These are phyloP conservation scores for Troides oblongomaculatus DNA, from an alignment of 2,888 invertebrate genomes.

Conservation along the genomic window DNA sequence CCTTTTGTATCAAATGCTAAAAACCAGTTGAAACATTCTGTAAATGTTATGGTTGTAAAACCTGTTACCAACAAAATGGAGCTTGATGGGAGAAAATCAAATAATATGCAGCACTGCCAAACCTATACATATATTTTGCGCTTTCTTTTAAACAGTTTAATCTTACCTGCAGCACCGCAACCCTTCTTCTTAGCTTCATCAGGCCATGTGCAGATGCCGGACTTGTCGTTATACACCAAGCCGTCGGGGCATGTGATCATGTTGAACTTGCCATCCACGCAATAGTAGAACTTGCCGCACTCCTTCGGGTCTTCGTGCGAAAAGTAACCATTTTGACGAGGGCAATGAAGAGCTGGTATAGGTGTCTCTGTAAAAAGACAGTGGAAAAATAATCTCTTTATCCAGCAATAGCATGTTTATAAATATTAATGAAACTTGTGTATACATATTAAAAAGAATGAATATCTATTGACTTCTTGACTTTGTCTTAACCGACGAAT, in stretches of 20 bases:
- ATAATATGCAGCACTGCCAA: no score
- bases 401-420: no score
- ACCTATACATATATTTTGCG: no score
- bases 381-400: neutral
- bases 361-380: constrained; percentile 6
- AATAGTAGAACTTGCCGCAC: constrained; percentile 93
- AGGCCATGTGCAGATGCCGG: constrained; percentile 95
- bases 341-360: constrained; percentile 87
- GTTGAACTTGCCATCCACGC: constrained; percentile 93
- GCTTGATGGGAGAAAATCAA: no score
- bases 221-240: constrained; percentile 92
- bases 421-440: no score
- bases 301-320: constrained; percentile 87
- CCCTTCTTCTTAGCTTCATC: constrained; percentile 94
- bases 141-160: neutral
- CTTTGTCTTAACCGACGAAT: no score
- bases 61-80: no score
- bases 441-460: no score
- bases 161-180: constrained; percentile 87
- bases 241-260: constrained; percentile 94
- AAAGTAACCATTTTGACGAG: constrained; percentile 92
- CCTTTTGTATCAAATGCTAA: no score
- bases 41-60: no score
- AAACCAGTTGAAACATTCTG: no score
- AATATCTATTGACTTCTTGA: no score